Evolutionary conservation across 2,797 vertebrate species (phyloP).

Genomic region (Alcedo quadribrachys): DNA sequence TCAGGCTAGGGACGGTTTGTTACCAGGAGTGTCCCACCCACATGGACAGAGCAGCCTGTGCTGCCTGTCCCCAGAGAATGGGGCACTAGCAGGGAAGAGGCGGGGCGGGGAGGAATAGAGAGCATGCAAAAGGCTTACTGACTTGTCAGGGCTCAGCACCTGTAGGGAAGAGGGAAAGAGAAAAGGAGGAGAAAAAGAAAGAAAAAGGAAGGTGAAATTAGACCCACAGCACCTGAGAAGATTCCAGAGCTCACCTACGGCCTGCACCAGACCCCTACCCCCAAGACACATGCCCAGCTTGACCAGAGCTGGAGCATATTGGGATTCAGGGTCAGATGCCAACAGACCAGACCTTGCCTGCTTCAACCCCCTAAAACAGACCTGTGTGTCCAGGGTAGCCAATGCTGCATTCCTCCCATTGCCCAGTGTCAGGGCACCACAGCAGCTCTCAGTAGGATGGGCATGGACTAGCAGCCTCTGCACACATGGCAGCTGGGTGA

Average conservation of each 20-base stretch:
- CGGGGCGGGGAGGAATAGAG: constrained; percentile 39
- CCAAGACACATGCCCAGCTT: background rate
- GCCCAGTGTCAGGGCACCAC: background rate
- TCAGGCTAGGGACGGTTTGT: background rate
- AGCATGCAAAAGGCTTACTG: constrained; percentile 85
- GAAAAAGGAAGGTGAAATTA: constrained; percentile 69
- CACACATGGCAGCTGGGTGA: background rate
- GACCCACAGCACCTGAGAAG: constrained; percentile 19
- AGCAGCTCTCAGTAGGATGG: background rate
- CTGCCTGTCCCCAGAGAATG: background rate
- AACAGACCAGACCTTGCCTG: background rate
- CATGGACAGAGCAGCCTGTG: rapidly evolving
- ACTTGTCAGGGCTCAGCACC: constrained; percentile 95
- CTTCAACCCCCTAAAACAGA: background rate
- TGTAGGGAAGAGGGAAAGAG: constrained; percentile 77
- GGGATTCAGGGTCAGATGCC: background rate
- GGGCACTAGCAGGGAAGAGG: constrained; percentile 29
- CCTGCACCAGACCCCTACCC: background rate
- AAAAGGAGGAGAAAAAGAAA: constrained; percentile 65
- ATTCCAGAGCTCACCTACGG: constrained; percentile 7
- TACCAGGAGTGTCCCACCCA: background rate
- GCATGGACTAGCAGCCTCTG: background rate
- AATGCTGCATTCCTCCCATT: background rate
- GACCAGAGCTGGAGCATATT: background rate
- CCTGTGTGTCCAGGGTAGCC: background rate